phyloP scores from a whole-genome alignment of 2,888 invertebrate genomes.

The Oligia fasciuncula region DNA sequence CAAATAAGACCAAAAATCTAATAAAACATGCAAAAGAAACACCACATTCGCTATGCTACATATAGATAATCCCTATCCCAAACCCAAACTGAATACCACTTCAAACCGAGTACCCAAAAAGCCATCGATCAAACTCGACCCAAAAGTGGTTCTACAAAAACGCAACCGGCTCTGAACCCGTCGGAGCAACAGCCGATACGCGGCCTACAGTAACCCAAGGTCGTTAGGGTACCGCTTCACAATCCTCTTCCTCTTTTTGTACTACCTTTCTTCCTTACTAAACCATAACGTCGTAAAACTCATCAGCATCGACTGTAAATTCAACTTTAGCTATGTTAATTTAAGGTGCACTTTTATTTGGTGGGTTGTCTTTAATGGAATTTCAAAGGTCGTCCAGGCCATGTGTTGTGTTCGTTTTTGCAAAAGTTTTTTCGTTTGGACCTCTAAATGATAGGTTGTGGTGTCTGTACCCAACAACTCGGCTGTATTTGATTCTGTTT shows the following conservation, averaged over 20 bases:
- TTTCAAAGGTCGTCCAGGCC: constrained; percentile 86
- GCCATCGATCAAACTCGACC: constrained; percentile 82
- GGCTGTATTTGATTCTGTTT: constrained; percentile 65
- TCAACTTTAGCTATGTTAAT: constrained; percentile 64
- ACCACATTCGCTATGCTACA: constrained; percentile 39
- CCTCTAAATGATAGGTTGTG: constrained; percentile 79
- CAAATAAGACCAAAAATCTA: neutral
- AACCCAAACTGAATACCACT: constrained; percentile 55
- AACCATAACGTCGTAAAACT: constrained; percentile 71
- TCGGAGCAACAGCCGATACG: constrained; percentile 84
- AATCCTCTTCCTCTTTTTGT: constrained; percentile 84
- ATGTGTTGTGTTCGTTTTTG: constrained; percentile 86
- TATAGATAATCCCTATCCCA: constrained; percentile 22
- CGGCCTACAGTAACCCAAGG: constrained; percentile 89
- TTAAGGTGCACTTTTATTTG: constrained; percentile 64
- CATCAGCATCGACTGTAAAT: constrained; percentile 47
- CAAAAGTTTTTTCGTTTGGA: constrained; percentile 77
- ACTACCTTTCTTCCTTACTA: constrained; percentile 83
- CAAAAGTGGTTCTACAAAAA: constrained; percentile 81
- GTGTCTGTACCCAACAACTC: constrained; percentile 70
- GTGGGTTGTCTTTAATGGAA: constrained; percentile 71
- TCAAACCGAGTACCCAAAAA: constrained; percentile 75
- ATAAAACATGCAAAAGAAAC: constrained; percentile 31
- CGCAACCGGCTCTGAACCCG: constrained; percentile 80
- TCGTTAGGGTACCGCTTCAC: constrained; percentile 87